A percentile compares a stretch with the other conserved stretches of the same genome.
These are phyloP conservation scores for Peromyscus polionotus DNA, from an alignment of 2,113 vertebrate genomes.

Conservation along the genomic window DNA sequence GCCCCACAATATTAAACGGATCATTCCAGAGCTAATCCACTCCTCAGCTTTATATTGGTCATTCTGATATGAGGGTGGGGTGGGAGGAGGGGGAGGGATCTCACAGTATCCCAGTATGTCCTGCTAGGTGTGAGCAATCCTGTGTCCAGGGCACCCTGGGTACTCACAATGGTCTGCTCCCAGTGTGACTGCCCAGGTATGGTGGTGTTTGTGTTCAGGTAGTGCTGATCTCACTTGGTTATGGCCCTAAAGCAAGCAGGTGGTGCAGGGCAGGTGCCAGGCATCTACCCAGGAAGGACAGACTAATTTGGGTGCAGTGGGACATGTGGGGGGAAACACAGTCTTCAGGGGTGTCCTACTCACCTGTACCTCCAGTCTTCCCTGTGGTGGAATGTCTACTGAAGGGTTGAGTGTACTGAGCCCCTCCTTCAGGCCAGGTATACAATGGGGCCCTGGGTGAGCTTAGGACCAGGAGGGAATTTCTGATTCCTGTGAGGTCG, in stretches of 20 bases:
- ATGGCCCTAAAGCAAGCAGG: background rate
- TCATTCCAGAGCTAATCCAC: background rate
- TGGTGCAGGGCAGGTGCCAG: too few relatives aligned
- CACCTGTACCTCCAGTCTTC: background rate
- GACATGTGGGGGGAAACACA: too few relatives aligned
- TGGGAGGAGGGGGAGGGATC: background rate
- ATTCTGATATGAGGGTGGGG: background rate
- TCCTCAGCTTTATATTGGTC: background rate
- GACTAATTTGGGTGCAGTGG: too few relatives aligned
- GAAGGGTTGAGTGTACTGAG: background rate
- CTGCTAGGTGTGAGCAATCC: background rate
- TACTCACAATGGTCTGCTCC: background rate
- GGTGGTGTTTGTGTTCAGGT: background rate
- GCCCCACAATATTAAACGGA: background rate
- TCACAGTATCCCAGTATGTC: background rate
- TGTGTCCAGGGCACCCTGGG: background rate
- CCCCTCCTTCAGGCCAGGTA: background rate
- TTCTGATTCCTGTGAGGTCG: background rate
- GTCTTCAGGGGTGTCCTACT: background rate
- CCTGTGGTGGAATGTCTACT: accelerated
- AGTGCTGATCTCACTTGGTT: background rate
- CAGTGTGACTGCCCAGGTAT: too few relatives aligned
- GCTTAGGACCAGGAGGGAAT: background rate
- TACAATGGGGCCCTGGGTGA: background rate
- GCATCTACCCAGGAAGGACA: background rate